These are phyloP conservation scores for Tychaedon coryphoeus DNA, from an alignment of 2,113 vertebrate species.

Conservation along the genomic window DNA sequence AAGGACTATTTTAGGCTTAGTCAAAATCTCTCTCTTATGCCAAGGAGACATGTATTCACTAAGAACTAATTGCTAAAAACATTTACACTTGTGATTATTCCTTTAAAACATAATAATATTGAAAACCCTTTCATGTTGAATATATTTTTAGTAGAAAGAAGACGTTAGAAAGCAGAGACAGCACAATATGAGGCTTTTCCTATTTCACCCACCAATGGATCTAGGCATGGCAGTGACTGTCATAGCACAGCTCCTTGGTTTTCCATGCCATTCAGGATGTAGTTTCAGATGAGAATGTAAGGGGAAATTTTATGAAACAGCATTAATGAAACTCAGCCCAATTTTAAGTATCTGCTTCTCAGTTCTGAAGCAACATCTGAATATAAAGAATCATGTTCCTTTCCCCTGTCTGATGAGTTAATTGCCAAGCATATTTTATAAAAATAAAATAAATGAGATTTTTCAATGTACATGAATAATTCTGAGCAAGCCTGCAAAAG, in stretches of 20 bases:
- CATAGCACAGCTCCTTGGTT: neutral
- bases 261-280: neutral
- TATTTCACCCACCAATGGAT: neutral
- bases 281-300: neutral
- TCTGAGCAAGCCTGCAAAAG: neutral
- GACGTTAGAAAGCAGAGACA: neutral
- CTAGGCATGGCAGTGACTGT: neutral
- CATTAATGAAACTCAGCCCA: neutral
- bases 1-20: neutral
- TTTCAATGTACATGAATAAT: constrained; percentile 6
- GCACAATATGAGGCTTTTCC: neutral
- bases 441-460: constrained; percentile 18
- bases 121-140: neutral
- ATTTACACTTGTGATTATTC: neutral
- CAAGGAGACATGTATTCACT: neutral
- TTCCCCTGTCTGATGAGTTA: neutral
- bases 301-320: neutral
- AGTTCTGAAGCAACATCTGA: neutral
- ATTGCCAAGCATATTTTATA: neutral
- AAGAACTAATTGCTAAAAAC: neutral
- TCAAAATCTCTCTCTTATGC: neutral
- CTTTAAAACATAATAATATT: neutral
- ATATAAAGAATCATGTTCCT: neutral
- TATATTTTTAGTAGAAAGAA: neutral
- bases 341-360: neutral